Base-by-base conservation (phyloP, 2,113 vertebrate species). In the Rhea pennata region DNA sequence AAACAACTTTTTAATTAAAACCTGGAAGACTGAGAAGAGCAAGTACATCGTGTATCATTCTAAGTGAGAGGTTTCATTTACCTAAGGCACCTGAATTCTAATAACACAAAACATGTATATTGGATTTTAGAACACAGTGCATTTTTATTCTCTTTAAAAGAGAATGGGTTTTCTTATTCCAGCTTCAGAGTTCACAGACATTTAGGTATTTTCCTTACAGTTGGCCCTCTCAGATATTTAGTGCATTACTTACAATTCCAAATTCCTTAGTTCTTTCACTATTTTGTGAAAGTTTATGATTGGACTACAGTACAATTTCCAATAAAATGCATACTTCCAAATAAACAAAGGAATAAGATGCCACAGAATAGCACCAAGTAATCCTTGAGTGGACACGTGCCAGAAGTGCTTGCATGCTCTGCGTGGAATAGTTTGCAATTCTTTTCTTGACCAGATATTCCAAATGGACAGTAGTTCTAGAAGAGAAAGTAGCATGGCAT, bases 391-490 rank as follows among this genome's bases (percentile, higher is more conserved):
- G 9, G 97, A 97, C 90, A 98, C 97, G 88, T 98, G 98, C 98
- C 98, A 99, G 85, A 98, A 95, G 90, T 99, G 98, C 96, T 92
- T 98, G 98, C 98, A 98, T 98, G 98, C 98, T 84, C 87, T 96
- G 29, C 93, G 92, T 11, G 98, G 98, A 75, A 99, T 87, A 10
- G 95, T 97, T 97, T 98, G 98, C 91, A 99, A 93, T 73, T 97
- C 96, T 48, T 97, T 98, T 77, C 97, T 97, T 27, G 93, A 98
- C 98, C 98, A 98, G 66, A 98, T 97, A 56, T 97, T 98, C 98
- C 98, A 98, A 82, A 98, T 94, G 19, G 97, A 95, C 42, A 98
- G 98, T 66, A 97, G 95, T 44, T 99, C 98, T 93, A 98, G 97
- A 82, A 98, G 96, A 1, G 98, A 98, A 64, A 98, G 98, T 40